Evolutionary conservation across 2,888 invertebrate genomes (phyloP), one percentile per base, ranked within the genome.

Genomic region (Epistrophe eligans): DNA sequence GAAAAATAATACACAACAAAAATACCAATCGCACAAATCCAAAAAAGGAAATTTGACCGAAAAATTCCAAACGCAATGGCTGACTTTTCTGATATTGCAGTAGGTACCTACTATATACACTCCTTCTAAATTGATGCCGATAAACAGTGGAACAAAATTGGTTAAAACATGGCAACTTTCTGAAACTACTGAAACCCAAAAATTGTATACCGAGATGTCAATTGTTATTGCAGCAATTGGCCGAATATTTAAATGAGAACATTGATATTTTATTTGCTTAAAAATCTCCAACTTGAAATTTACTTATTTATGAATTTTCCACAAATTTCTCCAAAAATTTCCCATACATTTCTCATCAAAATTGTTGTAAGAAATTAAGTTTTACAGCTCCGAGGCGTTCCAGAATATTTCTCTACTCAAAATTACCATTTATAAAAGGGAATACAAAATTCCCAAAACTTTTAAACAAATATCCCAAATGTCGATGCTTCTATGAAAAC

Each of bases 41-140:
- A 70, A 82, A 85, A 85, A 85, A 82, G 85, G 85, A 85, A 85
- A 85, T 85, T 77, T 85, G 77, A 85, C 73, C 85, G 73, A 82
- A 85, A 82, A 85, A 85, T 82, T 82, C 82, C 85, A 57, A 71
- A 64, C 72, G 84, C 67, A 28, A 45, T 66, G 77, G 76, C 70
- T 71, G 62, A 35, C 35, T 66, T 48, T 50, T 35, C 24, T 17
- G 35, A 15, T 62, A 10, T 35, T 43, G 17, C 24, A 15, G 40
- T 40, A 15, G n/a, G n/a, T n/a, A n/a, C n/a, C 62, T 40, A 13
- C n/a, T 24, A 24, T 1, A 24, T 9, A 32, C 19, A 62, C 38
- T 60, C 60, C 15, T 60, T 19, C 8, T 38, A 19, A 8, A 10
- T 3, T 38, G 15, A 17, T 15, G 38, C 40, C 9, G 40, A 13